A percentile compares a stretch with the other conserved stretches of the same genome.
Conservation (phyloP, 2,797 vertebrate species). For the Halcyon smyrnensis region DNA sequence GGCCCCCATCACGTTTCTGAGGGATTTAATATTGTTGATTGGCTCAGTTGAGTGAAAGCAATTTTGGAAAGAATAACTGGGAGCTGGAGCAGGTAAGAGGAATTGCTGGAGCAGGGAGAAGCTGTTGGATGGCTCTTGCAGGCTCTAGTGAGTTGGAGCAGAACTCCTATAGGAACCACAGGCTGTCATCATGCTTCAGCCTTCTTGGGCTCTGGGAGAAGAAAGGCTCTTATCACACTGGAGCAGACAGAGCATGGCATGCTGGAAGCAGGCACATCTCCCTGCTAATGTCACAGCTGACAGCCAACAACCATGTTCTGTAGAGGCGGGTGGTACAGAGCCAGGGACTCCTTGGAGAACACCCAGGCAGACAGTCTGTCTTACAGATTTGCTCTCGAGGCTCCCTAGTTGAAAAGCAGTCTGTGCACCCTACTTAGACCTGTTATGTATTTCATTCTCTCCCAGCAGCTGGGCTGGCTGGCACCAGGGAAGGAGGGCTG, state of each 20-base stretch:
- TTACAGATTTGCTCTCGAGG: background rate
- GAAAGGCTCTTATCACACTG: background rate
- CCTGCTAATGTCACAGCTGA: background rate
- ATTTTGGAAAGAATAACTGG: background rate
- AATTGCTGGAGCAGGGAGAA: background rate
- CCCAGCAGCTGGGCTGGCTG: slow-evolving; percentile 7
- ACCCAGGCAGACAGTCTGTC: background rate
- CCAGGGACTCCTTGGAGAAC: background rate
- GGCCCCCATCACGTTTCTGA: accelerated
- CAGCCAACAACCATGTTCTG: background rate
- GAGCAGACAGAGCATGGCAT: background rate
- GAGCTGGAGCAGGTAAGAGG: background rate
- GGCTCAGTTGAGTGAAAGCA: background rate
- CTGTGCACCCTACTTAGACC: background rate
- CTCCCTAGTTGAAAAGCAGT: background rate
- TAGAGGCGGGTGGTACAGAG: background rate
- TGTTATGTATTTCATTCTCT: background rate
- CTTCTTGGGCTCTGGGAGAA: background rate
- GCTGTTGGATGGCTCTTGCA: background rate
- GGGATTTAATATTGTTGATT: background rate
- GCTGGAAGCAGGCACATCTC: background rate
- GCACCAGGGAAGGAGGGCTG: background rate
- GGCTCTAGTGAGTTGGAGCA: background rate
- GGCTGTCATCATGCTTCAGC: background rate
- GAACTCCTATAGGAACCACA: accelerated